Evolutionary conservation across 2,797 vertebrate genomes (phyloP), one percentile per base, ranked within the genome.

Genomic region (Arremon brunneinucha): DNA sequence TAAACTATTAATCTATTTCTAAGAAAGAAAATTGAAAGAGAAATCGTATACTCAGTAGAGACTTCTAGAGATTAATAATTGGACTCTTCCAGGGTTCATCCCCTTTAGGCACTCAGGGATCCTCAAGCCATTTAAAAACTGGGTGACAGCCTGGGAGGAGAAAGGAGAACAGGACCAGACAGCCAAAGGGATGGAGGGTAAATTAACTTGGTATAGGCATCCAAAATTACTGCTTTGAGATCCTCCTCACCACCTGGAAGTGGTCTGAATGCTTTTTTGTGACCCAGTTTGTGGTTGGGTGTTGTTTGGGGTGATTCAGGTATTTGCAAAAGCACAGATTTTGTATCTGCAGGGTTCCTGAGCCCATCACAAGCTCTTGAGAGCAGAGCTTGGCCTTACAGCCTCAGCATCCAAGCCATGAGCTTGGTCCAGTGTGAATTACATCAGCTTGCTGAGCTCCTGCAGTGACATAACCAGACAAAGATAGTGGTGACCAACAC

Each of bases 11-110:
- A 82, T 84, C 63, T 82, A 16, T 55, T 84, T 89, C 57, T 46
- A 55, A 93, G 65, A 71, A 78, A 68, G 37, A 81, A 88, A 75
- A 90, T 69, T 30, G 67, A n/a, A 90, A 72, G 47, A 63, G 77
- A 72, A 93, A 63, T 89, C 39, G 49, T 34, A 49, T 47, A 39
- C 8, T 64, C 63, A 28, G 47, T n/a, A 74, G 88, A 76, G 55
- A 60, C 35, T 87, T 76, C 28, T 30, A 17, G 41, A 82, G n/a
- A 79, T 84, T 63, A 90, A 14, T 64, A 87, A 77, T 63, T 84
- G n/a, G 21, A 53, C 32, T 93, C 44, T 57, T 76, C 59, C 32
- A 59, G 76, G 41, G 35, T 81, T 83, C 65, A 47, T 70, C 37
- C 23, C 32, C 63, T 55, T 75, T 28, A 72, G 90, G 55, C 50